A percentile compares a stretch with the other conserved stretches of the same genome.
Conservation (phyloP, 2,888 invertebrate genomes). For the Spicauda simplicius region DNA sequence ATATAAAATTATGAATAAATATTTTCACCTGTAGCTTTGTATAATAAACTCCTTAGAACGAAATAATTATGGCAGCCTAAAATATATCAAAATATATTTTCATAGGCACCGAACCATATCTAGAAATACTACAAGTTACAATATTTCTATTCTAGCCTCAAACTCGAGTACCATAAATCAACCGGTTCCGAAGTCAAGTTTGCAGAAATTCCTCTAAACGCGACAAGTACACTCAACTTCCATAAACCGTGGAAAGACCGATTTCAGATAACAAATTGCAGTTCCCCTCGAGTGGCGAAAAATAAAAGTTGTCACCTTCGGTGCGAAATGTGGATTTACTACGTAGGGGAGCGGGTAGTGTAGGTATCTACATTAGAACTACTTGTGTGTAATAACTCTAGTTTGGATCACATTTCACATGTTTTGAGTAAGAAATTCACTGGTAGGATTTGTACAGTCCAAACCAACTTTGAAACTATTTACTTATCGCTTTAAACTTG, state of each 20-base stretch:
- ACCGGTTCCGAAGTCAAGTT: slow-evolving; percentile 7
- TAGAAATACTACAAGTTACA: no score
- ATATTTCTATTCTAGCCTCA: neutral
- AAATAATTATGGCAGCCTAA: no score
- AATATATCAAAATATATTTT: no score
- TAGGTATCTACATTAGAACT: neutral
- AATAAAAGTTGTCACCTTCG: slow-evolving; percentile 34
- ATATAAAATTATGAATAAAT: no score
- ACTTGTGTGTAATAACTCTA: neutral
- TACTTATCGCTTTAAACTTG: no score
- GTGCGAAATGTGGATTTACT: slow-evolving; percentile 29
- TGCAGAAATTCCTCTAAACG: slow-evolving; percentile 7
- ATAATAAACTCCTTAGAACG: no score
- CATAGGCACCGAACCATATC: no score
- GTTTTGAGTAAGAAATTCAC: no score
- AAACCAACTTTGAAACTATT: no score
- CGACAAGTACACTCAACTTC: slow-evolving; percentile 14
- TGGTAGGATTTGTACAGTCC: no score
- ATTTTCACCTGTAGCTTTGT: no score
- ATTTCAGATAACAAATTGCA: slow-evolving; percentile 32
- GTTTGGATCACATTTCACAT: neutral
- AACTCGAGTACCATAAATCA: slow-evolving; percentile 8
- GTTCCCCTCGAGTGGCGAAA: slow-evolving; percentile 22
- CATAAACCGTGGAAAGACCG: slow-evolving; percentile 15
- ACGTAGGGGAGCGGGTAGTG: slow-evolving; percentile 7